Conservation (phyloP, 2,888 invertebrate species). For the Tinea semifulvella region DNA sequence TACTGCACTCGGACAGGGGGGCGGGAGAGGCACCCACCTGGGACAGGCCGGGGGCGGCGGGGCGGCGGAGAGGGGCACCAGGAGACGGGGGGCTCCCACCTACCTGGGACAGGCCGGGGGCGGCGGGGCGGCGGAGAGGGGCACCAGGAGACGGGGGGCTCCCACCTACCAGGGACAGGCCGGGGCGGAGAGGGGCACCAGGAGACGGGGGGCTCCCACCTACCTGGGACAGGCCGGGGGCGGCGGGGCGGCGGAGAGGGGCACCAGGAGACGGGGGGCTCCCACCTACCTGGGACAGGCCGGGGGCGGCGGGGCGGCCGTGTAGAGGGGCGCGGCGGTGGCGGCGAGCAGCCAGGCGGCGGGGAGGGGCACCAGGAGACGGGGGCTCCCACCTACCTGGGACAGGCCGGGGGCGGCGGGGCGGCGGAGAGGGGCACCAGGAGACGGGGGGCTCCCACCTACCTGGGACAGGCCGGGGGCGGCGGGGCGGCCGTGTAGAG, state of each 20-base stretch:
- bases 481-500: slow-evolving; percentile 68
- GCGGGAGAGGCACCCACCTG: too few species aligned
- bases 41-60: slow-evolving; percentile 34
- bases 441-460: slow-evolving; percentile 66
- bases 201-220: slow-evolving; percentile 66
- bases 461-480: slow-evolving; percentile 70
- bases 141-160: slow-evolving; percentile 74
- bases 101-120: slow-evolving; percentile 70
- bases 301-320: slow-evolving; percentile 75
- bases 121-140: slow-evolving; percentile 31
- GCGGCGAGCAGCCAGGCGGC: slow-evolving; percentile 31
- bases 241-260: too few species aligned
- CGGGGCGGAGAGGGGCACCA: slow-evolving; percentile 36
- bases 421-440: slow-evolving; percentile 37
- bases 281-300: slow-evolving; percentile 64
- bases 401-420: slow-evolving; percentile 41
- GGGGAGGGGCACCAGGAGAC: slow-evolving; percentile 70
- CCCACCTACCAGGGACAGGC: slow-evolving; percentile 69
- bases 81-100: slow-evolving; percentile 75
- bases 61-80: slow-evolving; percentile 63
- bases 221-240: slow-evolving; percentile 71
- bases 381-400: slow-evolving; percentile 82
- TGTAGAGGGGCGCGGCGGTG: slow-evolving; percentile 72
- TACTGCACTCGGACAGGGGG: slow-evolving; percentile 71
- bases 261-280: slow-evolving; percentile 34